phyloP scores from a whole-genome alignment of 2,797 vertebrate genomes.

The Xenentodon cancila region DNA sequence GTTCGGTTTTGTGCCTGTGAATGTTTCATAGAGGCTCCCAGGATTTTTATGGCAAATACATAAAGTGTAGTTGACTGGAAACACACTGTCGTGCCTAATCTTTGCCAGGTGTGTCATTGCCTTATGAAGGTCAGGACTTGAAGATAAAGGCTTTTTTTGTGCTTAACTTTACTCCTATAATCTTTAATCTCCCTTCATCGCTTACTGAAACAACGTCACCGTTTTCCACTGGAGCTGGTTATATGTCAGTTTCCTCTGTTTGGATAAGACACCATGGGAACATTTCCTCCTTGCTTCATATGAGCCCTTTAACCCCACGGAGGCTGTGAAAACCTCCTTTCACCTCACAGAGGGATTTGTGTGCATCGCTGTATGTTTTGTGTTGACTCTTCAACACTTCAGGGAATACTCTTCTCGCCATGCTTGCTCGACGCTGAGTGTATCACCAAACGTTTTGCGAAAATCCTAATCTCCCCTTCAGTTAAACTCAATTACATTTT shows the following conservation, averaged over 20 bases:
- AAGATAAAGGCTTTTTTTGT: conserved; percentile 13
- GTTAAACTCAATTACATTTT: conserved; percentile 51
- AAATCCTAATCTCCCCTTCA: conserved; percentile 36
- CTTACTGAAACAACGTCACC: conserved; percentile 16
- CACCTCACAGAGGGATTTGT: conserved; percentile 36
- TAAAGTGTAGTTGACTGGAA: neutral
- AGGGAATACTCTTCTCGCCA: conserved; percentile 18
- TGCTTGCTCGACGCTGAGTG: conserved; percentile 26
- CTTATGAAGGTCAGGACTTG: conserved; percentile 28
- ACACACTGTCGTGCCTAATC: neutral
- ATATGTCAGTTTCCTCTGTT: conserved; percentile 17
- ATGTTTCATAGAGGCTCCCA: neutral
- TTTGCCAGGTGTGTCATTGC: conserved; percentile 5
- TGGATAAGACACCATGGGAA: conserved; percentile 20
- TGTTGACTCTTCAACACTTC: conserved; percentile 19
- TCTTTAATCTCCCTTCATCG: neutral
- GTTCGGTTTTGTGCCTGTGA: no score
- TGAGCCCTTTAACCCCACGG: conserved; percentile 28
- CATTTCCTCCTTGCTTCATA: conserved; percentile 39
- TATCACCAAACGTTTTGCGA: conserved; percentile 15
- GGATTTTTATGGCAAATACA: neutral
- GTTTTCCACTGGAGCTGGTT: conserved; percentile 2
- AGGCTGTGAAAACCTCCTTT: conserved; percentile 17
- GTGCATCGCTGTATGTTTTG: conserved; percentile 3
- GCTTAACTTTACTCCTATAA: conserved; percentile 14